A percentile compares a stretch with the other conserved stretches of the same genome.
phyloP scores from a whole-genome alignment of 2,888 invertebrate species.

The Bellardia bayeri region DNA sequence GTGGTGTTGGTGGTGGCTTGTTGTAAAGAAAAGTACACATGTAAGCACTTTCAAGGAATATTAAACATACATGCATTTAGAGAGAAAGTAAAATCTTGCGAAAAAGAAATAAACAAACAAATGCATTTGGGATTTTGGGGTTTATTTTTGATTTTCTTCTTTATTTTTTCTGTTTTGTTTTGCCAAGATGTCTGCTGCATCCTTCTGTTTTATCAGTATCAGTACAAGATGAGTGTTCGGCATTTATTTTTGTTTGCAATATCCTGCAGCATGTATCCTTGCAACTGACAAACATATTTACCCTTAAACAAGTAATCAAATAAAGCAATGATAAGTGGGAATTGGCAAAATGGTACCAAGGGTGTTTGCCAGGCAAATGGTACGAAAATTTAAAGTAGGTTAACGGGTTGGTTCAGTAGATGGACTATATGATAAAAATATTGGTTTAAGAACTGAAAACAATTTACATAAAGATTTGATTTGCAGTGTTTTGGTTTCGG shows the following conservation, averaged over 20 bases:
- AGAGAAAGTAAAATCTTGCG: constrained; percentile 46
- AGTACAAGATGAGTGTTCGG: background rate
- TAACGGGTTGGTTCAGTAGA: too few species aligned
- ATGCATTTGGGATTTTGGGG: constrained; percentile 28
- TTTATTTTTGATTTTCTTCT: background rate
- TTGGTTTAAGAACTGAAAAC: too few species aligned
- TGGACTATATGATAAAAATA: too few species aligned
- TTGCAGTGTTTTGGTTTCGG: too few species aligned
- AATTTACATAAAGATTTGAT: too few species aligned
- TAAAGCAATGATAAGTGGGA: background rate
- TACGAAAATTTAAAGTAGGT: too few species aligned
- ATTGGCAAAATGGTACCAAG: background rate
- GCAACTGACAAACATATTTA: constrained; percentile 18
- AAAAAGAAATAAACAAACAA: background rate
- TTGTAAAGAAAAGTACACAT: constrained; percentile 6
- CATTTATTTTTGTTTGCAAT: background rate
- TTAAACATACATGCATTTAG: constrained; percentile 33
- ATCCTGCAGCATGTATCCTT: constrained; percentile 17
- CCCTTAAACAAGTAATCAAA: constrained; percentile 14
- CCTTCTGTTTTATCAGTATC: background rate
- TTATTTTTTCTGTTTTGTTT: background rate
- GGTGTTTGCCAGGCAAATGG: background rate
- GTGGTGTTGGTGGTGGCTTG: background rate
- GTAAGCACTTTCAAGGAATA: constrained; percentile 41
- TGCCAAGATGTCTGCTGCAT: constrained; percentile 36